phyloP scores from a whole-genome alignment of 2,797 vertebrate species.

The Labroides dimidiatus region DNA sequence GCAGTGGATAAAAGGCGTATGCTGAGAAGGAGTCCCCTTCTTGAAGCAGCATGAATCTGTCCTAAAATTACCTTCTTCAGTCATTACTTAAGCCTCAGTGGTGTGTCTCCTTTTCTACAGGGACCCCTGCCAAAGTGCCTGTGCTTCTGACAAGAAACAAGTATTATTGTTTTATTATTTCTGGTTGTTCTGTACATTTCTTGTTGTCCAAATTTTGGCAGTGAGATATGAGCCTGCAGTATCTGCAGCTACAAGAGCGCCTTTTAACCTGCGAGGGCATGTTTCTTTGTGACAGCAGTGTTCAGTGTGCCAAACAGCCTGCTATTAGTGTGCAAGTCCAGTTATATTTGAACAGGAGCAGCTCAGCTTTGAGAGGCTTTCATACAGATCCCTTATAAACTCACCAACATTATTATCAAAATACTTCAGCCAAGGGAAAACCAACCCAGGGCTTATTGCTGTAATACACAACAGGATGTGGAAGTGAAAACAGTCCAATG shows the following conservation, averaged over 20 bases:
- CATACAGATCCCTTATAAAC: constrained; percentile 24
- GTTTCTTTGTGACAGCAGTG: constrained; percentile 35
- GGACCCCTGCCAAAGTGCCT: constrained; percentile 28
- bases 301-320: constrained; percentile 13
- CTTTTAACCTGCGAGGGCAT: background rate
- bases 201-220: constrained; percentile 19
- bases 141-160: constrained; percentile 1
- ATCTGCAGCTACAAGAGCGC: constrained; percentile 15
- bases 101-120: constrained; percentile 34
- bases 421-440: background rate
- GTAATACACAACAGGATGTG: background rate
- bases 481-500: background rate
- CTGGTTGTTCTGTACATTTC: constrained; percentile 20
- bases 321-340: constrained; percentile 21
- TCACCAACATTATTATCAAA: constrained; percentile 9
- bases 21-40: constrained; percentile 56
- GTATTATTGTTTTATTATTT: constrained; percentile 34
- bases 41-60: constrained; percentile 47
- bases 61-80: constrained; percentile 50
- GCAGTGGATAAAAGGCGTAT: constrained; percentile 58
- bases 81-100: constrained; percentile 34
- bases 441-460: background rate
- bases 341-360: background rate
- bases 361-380: constrained; percentile 6
- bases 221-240: constrained; percentile 20